Percentiles rank a stretch among this genome's conserved stretches.
Conservation (phyloP, 2,888 invertebrate genomes). For the Thysanoteuthis rhombus region DNA sequence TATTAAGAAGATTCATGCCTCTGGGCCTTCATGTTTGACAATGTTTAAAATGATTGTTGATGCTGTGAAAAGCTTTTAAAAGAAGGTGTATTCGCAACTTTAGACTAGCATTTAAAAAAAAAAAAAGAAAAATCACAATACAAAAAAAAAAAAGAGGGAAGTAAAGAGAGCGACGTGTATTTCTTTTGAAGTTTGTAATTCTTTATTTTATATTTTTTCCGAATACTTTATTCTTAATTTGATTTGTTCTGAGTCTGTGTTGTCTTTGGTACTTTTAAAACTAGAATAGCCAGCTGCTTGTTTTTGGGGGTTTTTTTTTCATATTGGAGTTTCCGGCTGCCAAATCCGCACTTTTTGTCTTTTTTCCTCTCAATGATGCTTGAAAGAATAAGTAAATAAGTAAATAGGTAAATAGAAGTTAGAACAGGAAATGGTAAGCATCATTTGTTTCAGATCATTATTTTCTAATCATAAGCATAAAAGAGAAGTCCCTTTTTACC, state of each 20-base stretch:
- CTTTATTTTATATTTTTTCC: neutral
- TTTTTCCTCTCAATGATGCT: too few relatives aligned
- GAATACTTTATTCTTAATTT: neutral
- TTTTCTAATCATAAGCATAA: too few relatives aligned
- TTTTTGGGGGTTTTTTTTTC: neutral
- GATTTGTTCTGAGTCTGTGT: neutral
- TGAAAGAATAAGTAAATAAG: too few relatives aligned
- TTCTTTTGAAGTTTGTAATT: too few relatives aligned
- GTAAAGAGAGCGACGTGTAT: neutral
- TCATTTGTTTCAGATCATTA: too few relatives aligned
- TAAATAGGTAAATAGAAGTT: too few relatives aligned
- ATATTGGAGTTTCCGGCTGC: too few relatives aligned
- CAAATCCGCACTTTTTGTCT: too few relatives aligned
- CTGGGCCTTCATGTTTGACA: neutral
- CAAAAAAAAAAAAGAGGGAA: neutral
- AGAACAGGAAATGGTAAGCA: too few relatives aligned
- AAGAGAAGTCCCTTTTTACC: too few relatives aligned
- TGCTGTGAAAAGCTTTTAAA: neutral
- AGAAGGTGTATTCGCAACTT: neutral
- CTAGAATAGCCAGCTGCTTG: neutral
- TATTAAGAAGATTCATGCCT: neutral
- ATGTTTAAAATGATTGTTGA: neutral
- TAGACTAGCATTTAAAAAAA: neutral
- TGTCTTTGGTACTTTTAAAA: neutral
- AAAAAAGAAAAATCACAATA: too few relatives aligned